Evolutionary conservation across 1,140 invertebrate genomes (phyloP), one percentile per base, ranked within the genome.

Genomic region (Eumaeus atala): DNA sequence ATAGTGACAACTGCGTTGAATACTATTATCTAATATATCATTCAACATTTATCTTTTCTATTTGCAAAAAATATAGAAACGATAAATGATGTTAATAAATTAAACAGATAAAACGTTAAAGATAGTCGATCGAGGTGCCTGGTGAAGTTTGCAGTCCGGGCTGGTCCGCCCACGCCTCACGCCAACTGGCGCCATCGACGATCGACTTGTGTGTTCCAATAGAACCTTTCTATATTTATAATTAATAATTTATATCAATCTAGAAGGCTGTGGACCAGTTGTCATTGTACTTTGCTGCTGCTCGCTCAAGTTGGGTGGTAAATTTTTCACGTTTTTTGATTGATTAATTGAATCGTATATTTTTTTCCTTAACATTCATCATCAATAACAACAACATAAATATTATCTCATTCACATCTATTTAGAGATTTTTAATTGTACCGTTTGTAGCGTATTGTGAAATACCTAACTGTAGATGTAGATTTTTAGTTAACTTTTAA

Each of bases 151-250:
- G 66, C 64, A 58, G 65, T 57, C 61, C 61, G 62, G 53, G 55
- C 74, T 42, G 62, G 77, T 78, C 69, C 73, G 64, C 77, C 75
- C 66, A 81, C 75, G 72, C 72, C 21, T 35, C 44, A 21, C 48
- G 54, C 54, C 61, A 54, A 66, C 52, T 66, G 67, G 67, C 67
- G 67, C 67, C 65, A 67, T 51, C 17, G 44, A 54, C 33, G 53
- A 40, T 36, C 44, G 38, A 1, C 37, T 34, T 17, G 28, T 47
- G 28, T 34, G 51, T 54, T 54, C 51, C 42, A 47, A n/a, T 51
- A 12, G 42, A 42, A 34, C 38, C 34, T 54, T 35, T 37, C 28
- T 16, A 35, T 50, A 16, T 42, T 42, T 42, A 42, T 16, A 16
- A 42, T 42, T 42, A 16, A 35, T 35, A 35, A 50, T 50, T 50